Percentiles rank a stretch among this genome's conserved stretches.
Conservation (phyloP, 2,113 vertebrate genomes). For the Lophotis ruficrista region DNA sequence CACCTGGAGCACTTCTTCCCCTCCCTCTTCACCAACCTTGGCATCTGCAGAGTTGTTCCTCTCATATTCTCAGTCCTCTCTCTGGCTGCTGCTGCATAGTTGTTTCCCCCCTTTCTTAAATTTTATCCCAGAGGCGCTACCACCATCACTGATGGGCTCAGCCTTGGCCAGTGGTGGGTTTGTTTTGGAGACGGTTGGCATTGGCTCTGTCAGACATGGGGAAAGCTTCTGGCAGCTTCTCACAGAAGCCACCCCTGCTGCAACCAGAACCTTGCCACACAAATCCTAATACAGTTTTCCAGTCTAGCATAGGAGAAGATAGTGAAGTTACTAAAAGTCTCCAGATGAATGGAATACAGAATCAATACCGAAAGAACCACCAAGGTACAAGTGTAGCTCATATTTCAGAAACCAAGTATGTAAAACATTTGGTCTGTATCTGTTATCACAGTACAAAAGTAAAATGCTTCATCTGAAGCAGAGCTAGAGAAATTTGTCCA, state of each 20-base stretch:
- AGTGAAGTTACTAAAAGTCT: neutral
- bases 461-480: neutral
- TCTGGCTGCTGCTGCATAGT: neutral
- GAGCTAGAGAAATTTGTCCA: neutral
- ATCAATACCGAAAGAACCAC: neutral
- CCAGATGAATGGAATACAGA: neutral
- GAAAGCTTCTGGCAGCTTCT: neutral
- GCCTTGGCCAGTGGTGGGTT: neutral
- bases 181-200: accelerated
- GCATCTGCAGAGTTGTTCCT: neutral
- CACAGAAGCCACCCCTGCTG: neutral
- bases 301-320: neutral
- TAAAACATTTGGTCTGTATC: neutral
- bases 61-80: neutral
- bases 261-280: neutral
- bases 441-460: neutral
- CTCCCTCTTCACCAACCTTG: neutral
- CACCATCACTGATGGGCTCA: neutral
- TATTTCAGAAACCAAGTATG: neutral
- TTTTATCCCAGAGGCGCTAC: neutral
- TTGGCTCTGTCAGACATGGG: accelerated
- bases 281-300: neutral
- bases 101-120: neutral
- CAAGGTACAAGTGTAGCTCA: neutral
- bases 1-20: neutral